These are phyloP conservation scores for Trematomus loennbergii DNA, from an alignment of 2,113 vertebrate genomes.

Conservation along the genomic window DNA sequence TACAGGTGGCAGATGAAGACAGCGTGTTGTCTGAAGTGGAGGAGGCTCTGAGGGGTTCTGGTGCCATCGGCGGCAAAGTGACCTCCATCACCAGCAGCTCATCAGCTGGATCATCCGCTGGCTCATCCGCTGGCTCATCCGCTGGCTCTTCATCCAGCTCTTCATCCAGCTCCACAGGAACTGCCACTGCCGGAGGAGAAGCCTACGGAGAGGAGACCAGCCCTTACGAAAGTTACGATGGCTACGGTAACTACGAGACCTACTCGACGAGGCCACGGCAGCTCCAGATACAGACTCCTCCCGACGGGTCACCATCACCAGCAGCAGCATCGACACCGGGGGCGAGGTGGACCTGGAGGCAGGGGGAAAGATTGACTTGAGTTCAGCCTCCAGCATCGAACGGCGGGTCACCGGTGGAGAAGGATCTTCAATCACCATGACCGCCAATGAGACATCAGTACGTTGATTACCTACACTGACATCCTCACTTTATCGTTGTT, in stretches of 20 bases:
- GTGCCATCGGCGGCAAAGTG: conserved; percentile 14
- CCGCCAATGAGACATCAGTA: conserved; percentile 72
- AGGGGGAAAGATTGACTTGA: conserved; percentile 55
- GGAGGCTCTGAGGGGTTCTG: background rate
- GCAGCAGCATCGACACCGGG: conserved; percentile 33
- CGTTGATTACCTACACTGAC: conserved; percentile 11
- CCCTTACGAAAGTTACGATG: conserved; percentile 67
- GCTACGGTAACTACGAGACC: conserved; percentile 61
- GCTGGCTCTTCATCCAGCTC: conserved; percentile 14
- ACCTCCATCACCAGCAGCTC: conserved; percentile 33
- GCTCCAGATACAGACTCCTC: conserved; percentile 54
- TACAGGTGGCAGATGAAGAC: conserved; percentile 56
- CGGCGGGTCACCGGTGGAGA: conserved; percentile 45
- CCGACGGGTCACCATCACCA: conserved; percentile 60
- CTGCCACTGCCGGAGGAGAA: conserved; percentile 16
- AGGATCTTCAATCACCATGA: conserved; percentile 54
- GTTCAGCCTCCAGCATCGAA: conserved; percentile 47
- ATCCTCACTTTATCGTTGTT: background rate
- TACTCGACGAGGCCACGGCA: conserved; percentile 74
- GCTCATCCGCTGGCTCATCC: conserved; percentile 34
- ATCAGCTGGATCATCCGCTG: conserved; percentile 1
- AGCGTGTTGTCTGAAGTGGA: conserved; percentile 29
- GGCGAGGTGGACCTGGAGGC: conserved; percentile 64
- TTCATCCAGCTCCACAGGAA: conserved; percentile 25
- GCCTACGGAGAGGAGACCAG: conserved; percentile 50